Conservation (phyloP, 2,888 invertebrate species). For the Dolichopus griseipennis region DNA sequence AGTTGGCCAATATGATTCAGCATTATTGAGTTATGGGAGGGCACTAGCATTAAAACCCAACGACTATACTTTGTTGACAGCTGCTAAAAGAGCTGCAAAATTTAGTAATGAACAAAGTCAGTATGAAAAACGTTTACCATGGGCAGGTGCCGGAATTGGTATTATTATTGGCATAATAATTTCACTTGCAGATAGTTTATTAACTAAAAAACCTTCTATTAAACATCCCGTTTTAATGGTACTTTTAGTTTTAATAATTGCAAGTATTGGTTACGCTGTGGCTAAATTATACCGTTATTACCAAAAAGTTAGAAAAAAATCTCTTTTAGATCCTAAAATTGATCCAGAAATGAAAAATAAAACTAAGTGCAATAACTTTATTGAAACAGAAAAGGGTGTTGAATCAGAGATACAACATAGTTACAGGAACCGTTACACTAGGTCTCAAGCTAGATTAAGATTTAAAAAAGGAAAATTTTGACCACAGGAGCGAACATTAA, state of each 20-base stretch:
- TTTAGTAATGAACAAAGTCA: constrained; percentile 52
- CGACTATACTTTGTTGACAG: constrained; percentile 54
- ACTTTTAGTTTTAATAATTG: constrained; percentile 56
- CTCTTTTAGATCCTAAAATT: constrained; percentile 44
- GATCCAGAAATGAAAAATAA: constrained; percentile 24
- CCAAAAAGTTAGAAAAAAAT: constrained; percentile 46
- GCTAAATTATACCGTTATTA: constrained; percentile 53
- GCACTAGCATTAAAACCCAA: constrained; percentile 59
- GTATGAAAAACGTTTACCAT: constrained; percentile 61
- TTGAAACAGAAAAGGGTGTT: constrained; percentile 17
- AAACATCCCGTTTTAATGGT: constrained; percentile 67
- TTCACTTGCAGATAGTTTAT: constrained; percentile 58
- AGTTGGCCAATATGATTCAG: constrained; percentile 57
- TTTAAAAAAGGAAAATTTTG: constrained; percentile 64
- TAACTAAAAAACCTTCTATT: constrained; percentile 54
- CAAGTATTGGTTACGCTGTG: constrained; percentile 57
- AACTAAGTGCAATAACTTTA: constrained; percentile 18
- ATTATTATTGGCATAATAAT: constrained; percentile 57
- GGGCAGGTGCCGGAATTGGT: constrained; percentile 66
- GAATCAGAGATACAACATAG: constrained; percentile 31
- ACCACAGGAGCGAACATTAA: too few relatives aligned
- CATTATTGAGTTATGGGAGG: constrained; percentile 58
- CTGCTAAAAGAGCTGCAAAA: constrained; percentile 52
- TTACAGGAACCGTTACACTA: constrained; percentile 53
- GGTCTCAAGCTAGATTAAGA: constrained; percentile 65